Evolutionary conservation across 2,113 vertebrate genomes (phyloP).

Genomic region (Microcebus murinus): DNA sequence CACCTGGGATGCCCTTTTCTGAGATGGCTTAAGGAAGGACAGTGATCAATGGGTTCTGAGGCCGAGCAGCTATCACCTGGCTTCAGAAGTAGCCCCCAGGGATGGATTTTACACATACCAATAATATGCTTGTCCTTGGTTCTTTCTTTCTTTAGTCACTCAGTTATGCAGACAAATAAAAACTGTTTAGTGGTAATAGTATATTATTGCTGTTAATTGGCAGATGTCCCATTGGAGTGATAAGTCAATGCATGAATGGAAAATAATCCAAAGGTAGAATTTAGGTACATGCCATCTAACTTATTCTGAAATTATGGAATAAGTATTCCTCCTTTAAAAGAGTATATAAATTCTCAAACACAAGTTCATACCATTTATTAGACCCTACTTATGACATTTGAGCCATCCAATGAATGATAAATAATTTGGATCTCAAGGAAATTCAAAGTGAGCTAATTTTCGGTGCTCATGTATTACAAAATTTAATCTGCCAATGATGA

Average conservation of each 20-base stretch:
- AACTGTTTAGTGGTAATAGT: neutral
- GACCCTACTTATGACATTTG: neutral
- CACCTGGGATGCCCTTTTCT: conserved; percentile 55
- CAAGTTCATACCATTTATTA: neutral
- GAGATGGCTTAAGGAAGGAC: conserved; percentile 54
- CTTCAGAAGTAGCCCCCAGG: neutral
- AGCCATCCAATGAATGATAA: neutral
- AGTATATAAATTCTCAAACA: neutral
- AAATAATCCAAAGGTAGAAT: neutral
- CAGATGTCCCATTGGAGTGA: neutral
- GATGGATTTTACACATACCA: neutral
- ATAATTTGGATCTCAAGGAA: conserved; percentile 32
- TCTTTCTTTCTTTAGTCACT: conserved; percentile 2
- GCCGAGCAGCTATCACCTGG: neutral
- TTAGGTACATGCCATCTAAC: neutral
- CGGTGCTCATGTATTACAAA: neutral
- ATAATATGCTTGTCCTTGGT: neutral
- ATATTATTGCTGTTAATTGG: neutral
- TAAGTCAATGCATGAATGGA: conserved; percentile 1
- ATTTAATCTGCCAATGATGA: neutral
- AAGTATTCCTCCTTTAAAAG: conserved; percentile 20
- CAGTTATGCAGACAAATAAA: conserved; percentile 2
- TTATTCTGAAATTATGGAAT: neutral
- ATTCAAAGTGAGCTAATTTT: conserved; percentile 18
- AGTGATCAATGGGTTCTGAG: neutral